A percentile compares a stretch with the other conserved stretches of the same genome.
Conservation (phyloP, 2,113 vertebrate species). For the Rafetus swinhoei region DNA sequence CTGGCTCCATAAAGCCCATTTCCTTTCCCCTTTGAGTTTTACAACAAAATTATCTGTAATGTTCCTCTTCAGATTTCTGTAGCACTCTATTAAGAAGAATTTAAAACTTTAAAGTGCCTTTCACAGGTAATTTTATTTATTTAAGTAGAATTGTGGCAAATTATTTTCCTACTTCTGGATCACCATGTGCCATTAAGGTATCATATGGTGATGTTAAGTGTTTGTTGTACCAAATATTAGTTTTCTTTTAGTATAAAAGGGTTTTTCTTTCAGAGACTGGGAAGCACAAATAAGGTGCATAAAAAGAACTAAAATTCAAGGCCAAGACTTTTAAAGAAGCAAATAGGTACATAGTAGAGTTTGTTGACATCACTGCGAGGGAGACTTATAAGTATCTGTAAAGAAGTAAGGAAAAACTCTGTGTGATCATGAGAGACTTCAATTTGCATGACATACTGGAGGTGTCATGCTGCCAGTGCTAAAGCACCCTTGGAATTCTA, state of each 20-base stretch:
- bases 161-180: background rate
- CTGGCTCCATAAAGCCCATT: background rate
- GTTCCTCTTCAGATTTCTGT: background rate
- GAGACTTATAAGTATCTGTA: background rate
- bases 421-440: background rate
- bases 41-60: background rate
- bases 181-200: background rate
- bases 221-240: background rate
- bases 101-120: background rate
- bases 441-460: background rate
- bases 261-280: background rate
- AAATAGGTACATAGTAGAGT: background rate
- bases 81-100: background rate
- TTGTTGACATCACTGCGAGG: background rate
- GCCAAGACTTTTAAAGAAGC: background rate
- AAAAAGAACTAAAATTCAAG: background rate
- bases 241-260: background rate
- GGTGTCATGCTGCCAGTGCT: background rate
- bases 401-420: background rate
- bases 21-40: conserved; percentile 6
- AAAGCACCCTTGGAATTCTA: background rate
- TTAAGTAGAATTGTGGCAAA: background rate
- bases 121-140: background rate
- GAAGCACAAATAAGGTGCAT: background rate
- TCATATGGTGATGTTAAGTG: background rate